Conservation (phyloP, 2,888 invertebrate genomes). For the Ligdia adustata region DNA sequence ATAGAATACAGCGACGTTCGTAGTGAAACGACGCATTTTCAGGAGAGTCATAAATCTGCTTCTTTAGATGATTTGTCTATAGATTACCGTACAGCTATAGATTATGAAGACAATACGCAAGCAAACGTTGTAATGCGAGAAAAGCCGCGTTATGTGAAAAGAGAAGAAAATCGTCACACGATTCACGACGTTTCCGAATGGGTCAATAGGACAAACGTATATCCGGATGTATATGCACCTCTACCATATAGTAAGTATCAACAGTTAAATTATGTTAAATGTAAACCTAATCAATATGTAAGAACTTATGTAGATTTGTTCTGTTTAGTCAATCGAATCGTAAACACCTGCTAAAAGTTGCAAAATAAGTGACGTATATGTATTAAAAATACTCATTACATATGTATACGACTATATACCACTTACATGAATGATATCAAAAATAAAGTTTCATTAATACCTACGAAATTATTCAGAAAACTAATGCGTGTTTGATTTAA, state of each 20-base stretch:
- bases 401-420: too few relatives aligned
- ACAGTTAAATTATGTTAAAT: too few relatives aligned
- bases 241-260: conserved; percentile 90
- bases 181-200: conserved; percentile 69
- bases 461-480: too few relatives aligned
- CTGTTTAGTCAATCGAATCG: too few relatives aligned
- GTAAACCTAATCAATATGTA: too few relatives aligned
- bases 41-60: conserved; percentile 15
- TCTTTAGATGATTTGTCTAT: conserved; percentile 27
- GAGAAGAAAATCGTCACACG: conserved; percentile 64
- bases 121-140: conserved; percentile 48
- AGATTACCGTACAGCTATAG: conserved; percentile 29
- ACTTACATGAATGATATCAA: too few relatives aligned
- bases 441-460: too few relatives aligned
- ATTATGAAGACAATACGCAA: conserved; percentile 36
- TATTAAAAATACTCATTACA: too few relatives aligned
- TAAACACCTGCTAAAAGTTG: too few relatives aligned
- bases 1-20: conserved; percentile 30
- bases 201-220: conserved; percentile 79
- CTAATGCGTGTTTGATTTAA: too few relatives aligned
- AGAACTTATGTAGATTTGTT: too few relatives aligned
- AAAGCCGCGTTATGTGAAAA: conserved; percentile 45
- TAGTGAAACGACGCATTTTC: conserved; percentile 14
- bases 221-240: conserved; percentile 90
- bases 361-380: too few relatives aligned